Percentiles rank a stretch among this genome's conserved stretches.
phyloP scores from a whole-genome alignment of 2,797 vertebrate genomes.

The Psittacula derbiana region DNA sequence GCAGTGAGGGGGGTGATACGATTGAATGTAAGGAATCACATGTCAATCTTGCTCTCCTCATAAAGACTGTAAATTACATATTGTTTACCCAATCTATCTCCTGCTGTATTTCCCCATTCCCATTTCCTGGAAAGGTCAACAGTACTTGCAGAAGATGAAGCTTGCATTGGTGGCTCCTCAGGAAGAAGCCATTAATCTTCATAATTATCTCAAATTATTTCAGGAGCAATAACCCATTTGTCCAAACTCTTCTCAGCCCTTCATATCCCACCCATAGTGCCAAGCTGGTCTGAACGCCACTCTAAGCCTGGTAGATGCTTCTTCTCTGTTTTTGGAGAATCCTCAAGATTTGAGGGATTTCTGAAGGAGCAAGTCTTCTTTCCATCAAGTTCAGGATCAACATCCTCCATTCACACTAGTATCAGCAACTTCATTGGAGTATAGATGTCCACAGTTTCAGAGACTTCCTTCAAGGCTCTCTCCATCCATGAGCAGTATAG shows the following conservation, averaged over 20 bases:
- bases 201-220: not conserved
- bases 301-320: not conserved
- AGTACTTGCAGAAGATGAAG: not conserved
- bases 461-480: not conserved
- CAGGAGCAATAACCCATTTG: constrained; percentile 25
- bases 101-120: not conserved
- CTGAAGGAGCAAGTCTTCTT: not conserved
- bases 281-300: not conserved
- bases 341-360: not conserved
- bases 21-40: not conserved
- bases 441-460: not conserved
- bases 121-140: constrained; percentile 21
- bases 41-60: not conserved
- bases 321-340: not conserved
- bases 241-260: constrained; percentile 6
- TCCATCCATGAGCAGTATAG: not conserved
- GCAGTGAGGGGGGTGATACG: accelerated
- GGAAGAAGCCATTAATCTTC: constrained; percentile 17
- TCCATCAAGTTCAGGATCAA: not conserved
- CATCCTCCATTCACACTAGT: not conserved
- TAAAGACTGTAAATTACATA: not conserved
- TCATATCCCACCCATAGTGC: not conserved
- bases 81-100: not conserved
- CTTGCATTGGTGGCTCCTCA: not conserved
- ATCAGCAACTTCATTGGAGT: not conserved